Evolutionary conservation across 2,113 vertebrate species (phyloP), one percentile per base, ranked within the genome.

Genomic region (Phaethon lepturus): DNA sequence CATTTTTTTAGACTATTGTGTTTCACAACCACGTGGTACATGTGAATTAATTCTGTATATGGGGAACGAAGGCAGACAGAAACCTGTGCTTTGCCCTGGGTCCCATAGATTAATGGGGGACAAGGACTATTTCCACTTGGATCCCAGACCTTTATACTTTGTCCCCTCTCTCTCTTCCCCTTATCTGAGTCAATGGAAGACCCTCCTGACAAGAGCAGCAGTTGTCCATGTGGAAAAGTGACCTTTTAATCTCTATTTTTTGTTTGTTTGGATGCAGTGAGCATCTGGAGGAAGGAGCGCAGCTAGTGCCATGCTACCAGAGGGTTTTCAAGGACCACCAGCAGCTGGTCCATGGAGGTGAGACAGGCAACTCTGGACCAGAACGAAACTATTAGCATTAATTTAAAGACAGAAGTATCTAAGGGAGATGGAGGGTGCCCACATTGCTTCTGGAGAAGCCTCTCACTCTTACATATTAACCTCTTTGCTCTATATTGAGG

Each of bases 211-310:
- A 83, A 84, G 52, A 58, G 35, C 3, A 67, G 52, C 44, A 33
- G n/a, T 59, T 89, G 49, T 75, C 62, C 87, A 62, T 20, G 50
- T 64, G 58, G 81, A 92, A 86, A 93, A 92, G 29, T 44, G 56
- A 85, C 56, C 44, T 49, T 87, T 86, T 77, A 84, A 64, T 74
- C 29, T 35, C 3, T 59, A 12, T 42, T 71, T 86, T 90, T 86
- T 1, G 0, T 42, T 78, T 86, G 25, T 31, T 92, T 45, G 52
- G 60, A 71, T 56, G 44, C n/a, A 60, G 60, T 17, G 62, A 59
- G 38, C 53, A 82, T 55, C 60, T 88, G 77, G 71, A 91, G n/a
- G 45, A 8, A 69, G 42, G 35, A 72, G 12, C 17, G 22, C 50
- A 69, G 80, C 38, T 11, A 59, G 40, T 59, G 38, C 74, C 60